Evolutionary conservation across 2,797 vertebrate species (phyloP), one percentile per base, ranked within the genome.

Genomic region (Kryptolebias ocellatus): DNA sequence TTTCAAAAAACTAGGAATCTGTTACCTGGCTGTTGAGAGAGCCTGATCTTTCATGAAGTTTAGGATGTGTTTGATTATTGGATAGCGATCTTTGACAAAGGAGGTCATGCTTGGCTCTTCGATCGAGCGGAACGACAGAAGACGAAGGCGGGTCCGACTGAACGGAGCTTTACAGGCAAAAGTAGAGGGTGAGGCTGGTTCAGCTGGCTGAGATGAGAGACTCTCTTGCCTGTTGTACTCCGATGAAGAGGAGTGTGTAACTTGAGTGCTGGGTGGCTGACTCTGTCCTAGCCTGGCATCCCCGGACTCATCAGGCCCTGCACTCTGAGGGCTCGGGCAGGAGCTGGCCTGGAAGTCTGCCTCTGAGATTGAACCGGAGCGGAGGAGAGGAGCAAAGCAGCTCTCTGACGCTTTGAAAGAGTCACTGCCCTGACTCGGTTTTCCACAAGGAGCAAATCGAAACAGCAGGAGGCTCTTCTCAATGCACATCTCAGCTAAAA

Each of bases 11-110:
- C 12, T 46, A 9, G 6, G 31, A 51, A 17, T 29, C 42, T 18
- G 20, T 63, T 62, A 95, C 94, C 93, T 97, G 76, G 94, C 92
- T 20, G 94, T 95, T n/a, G 94, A 96, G 74, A 99, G 93, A 16
- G 94, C 92, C 15, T 95, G 95, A 88, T 99, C 96, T 87, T 95
- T 97, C 77, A 99, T 94, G 60, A 98, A 99, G 87, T 95, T 96
- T 64, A 98, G 81, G 61, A 96, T 90, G 68, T 95, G 95, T 81
- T 95, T 98, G 75, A 99, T 83, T 9, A 97, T 77, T 0, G 95
- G 95, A 58, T 96, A 96, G 69, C 95, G 95, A 64, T 98, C 97
- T 77, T 95, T 98, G 46, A 98, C 87, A 1, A 95, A 94, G 1
- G 94, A 94, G 29, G 82, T 58, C n/a, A 93, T 67, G 53, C 92